Evolutionary conservation across 2,797 vertebrate species (phyloP), one percentile per base, ranked within the genome.

Genomic region (Pseudocheirus occidentalis): DNA sequence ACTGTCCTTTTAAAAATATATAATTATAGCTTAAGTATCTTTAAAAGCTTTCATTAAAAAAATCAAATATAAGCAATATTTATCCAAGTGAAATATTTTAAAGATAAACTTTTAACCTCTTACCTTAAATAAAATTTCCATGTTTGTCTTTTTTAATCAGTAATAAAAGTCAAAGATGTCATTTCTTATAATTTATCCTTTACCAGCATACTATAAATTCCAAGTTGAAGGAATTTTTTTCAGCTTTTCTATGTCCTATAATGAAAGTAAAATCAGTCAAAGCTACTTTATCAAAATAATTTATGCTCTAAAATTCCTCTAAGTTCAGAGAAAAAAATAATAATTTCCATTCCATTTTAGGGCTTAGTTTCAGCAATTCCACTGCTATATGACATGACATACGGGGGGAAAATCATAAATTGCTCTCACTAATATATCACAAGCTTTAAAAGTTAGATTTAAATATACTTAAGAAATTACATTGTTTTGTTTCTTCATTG

Each of bases 221-320:
- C 97, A 98, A 97, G 96, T 40, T 93, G 94, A 98, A 95, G 93
- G 92, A 81, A 92, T 95, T 96, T 96, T 29, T 89, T 97, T 95
- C 90, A 92, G 87, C 16, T 54, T 98, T 98, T 98, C 94, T 96
- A 98, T 90, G 96, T 97, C 97, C 96, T 97, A 93, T 95, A 97
- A 95, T 97, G 96, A 98, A 96, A 98, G 98, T 97, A 95, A 98
- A 98, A 96, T 89, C 95, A 97, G 97, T 97, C 97, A 97, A 96
- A 94, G 57, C 92, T 96, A 95, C 46, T 96, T 96, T 98, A 98
- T 98, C 97, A 98, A 97, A 98, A 97, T 98, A 98, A 98, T 98
- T 98, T 98, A 98, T 98, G 96, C 95, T 96, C 96, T 97, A 97
- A 97, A 98, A 98, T 98, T 98, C 98, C 97, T 97, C 62, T 9